phyloP scores from a whole-genome alignment of 2,797 vertebrate genomes.

The Gastrophryne carolinensis region DNA sequence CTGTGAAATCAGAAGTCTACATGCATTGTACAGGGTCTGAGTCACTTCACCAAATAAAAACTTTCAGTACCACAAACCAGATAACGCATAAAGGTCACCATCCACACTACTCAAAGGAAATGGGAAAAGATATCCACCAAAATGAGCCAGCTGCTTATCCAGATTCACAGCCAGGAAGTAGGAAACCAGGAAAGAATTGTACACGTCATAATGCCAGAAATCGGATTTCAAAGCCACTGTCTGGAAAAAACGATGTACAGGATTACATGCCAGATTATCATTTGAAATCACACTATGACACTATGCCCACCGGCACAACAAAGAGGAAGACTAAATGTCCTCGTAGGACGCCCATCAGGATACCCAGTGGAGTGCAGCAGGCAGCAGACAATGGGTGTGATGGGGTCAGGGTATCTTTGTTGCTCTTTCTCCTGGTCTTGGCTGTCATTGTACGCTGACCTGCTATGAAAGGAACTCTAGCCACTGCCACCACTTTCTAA shows the following conservation, averaged over 20 bases:
- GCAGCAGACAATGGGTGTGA: constrained; percentile 76
- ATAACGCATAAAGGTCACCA: constrained; percentile 79
- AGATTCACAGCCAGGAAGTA: constrained; percentile 70
- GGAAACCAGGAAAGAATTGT: constrained; percentile 88
- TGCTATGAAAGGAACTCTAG: constrained; percentile 63
- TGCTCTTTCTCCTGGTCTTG: constrained; percentile 77
- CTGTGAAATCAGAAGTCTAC: constrained; percentile 84
- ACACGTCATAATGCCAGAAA: constrained; percentile 83
- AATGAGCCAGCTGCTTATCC: constrained; percentile 69
- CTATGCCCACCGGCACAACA: constrained; percentile 78
- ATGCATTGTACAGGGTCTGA: constrained; percentile 86
- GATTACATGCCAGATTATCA: constrained; percentile 90
- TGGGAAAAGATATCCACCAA: constrained; percentile 67
- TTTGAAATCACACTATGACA: constrained; percentile 81
- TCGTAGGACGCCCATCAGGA: constrained; percentile 85
- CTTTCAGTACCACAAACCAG: constrained; percentile 79
- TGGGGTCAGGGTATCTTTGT: constrained; percentile 60
- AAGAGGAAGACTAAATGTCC: constrained; percentile 92
- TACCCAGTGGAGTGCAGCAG: constrained; percentile 94
- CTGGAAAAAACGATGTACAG: constrained; percentile 79
- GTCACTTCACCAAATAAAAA: constrained; percentile 89
- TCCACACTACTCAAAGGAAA: constrained; percentile 67
- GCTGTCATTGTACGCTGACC: constrained; percentile 85
- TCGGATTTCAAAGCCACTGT: constrained; percentile 62
- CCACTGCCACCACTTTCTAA: constrained; percentile 71